These are phyloP conservation scores for Boleophthalmus pectinirostris DNA, from an alignment of 2,113 vertebrate genomes.

Conservation along the genomic window DNA sequence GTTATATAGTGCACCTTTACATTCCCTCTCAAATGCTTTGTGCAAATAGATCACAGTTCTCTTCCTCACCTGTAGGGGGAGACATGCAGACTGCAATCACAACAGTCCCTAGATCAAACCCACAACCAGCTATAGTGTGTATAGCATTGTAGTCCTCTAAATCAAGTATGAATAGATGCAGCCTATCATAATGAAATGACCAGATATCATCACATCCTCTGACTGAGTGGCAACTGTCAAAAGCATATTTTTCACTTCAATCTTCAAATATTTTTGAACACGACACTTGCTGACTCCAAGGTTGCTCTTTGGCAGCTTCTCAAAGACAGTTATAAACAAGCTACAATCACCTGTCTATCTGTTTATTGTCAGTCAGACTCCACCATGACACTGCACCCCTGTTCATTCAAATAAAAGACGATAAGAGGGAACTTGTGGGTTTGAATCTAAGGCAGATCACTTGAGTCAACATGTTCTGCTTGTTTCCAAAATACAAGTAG, in stretches of 20 bases:
- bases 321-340: background rate
- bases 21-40: background rate
- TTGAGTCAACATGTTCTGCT: background rate
- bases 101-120: background rate
- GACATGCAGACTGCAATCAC: background rate
- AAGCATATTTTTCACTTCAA: background rate
- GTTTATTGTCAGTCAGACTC: background rate
- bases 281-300: background rate
- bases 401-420: background rate
- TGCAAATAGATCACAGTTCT: background rate
- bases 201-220: background rate
- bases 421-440: background rate
- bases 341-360: background rate
- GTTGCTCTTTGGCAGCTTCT: background rate
- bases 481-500: background rate
- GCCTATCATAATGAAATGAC: background rate
- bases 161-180: background rate
- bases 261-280: background rate
- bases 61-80: background rate
- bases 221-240: background rate
- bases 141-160: too few species aligned
- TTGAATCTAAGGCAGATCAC: background rate
- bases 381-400: background rate
- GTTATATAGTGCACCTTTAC: too few species aligned
- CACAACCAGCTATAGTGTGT: too few species aligned